These are phyloP conservation scores for Atrichornis clamosus DNA, from an alignment of 2,113 vertebrate species.

Conservation along the genomic window DNA sequence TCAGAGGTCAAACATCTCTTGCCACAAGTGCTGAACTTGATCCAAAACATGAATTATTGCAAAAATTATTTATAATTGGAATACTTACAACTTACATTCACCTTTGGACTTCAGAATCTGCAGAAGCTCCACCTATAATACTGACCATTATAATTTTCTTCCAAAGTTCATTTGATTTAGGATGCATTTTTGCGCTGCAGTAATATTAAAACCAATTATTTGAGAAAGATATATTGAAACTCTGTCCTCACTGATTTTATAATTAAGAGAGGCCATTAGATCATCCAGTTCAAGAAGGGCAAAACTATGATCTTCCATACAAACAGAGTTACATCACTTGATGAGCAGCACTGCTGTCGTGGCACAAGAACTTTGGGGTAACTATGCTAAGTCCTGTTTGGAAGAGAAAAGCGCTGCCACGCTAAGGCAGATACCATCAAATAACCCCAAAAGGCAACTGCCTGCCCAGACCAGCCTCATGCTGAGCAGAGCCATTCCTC, in stretches of 20 bases:
- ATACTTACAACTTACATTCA: neutral
- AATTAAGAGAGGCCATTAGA: neutral
- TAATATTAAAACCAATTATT: constrained; percentile 19
- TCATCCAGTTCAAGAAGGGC: neutral
- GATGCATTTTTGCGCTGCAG: neutral
- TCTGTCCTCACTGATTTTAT: neutral
- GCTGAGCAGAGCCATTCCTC: neutral
- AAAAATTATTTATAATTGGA: neutral
- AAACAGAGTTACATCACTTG: neutral
- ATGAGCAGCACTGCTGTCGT: neutral
- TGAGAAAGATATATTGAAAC: neutral
- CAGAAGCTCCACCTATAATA: neutral
- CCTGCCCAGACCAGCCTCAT: neutral
- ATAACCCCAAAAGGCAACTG: neutral
- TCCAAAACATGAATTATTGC: constrained; percentile 30
- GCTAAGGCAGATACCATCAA: neutral
- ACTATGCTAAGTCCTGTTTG: neutral
- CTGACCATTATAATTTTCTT: neutral
- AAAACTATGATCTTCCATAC: neutral
- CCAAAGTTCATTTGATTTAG: neutral
- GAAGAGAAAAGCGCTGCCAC: neutral
- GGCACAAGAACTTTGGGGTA: neutral
- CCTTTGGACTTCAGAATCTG: neutral
- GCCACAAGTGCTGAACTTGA: neutral
- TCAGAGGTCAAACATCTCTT: neutral